Conservation (phyloP, 2,797 vertebrate species). For the Vireo griseus region DNA sequence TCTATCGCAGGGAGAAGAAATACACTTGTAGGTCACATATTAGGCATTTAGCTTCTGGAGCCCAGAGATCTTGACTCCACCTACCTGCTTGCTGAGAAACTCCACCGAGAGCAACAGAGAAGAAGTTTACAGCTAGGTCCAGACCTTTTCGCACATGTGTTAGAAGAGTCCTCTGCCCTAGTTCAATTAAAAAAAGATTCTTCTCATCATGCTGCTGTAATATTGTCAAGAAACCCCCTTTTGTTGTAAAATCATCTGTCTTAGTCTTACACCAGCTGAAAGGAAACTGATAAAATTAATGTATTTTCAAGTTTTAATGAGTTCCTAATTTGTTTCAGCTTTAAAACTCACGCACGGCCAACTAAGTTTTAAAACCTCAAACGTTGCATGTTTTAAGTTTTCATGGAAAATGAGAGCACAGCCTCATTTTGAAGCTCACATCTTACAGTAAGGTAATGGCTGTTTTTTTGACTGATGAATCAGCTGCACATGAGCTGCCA, state of each 20-base stretch:
- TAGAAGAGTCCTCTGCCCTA: background rate
- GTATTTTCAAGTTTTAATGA: background rate
- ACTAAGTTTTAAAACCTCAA: slow-evolving; percentile 34
- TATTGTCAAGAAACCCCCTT: background rate
- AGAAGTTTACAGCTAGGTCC: background rate
- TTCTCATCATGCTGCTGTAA: background rate
- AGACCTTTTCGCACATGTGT: background rate
- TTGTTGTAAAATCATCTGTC: background rate
- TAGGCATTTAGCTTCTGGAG: background rate
- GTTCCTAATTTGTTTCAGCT: background rate
- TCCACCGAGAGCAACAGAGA: background rate
- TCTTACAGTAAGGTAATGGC: background rate
- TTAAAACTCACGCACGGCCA: background rate
- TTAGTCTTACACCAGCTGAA: background rate
- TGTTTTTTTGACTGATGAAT: background rate
- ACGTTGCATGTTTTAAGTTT: slow-evolving; percentile 14
- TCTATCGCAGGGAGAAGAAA: background rate
- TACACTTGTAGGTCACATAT: background rate
- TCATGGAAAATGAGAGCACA: slow-evolving; percentile 26
- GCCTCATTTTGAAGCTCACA: slow-evolving; percentile 20
- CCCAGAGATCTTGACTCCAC: background rate
- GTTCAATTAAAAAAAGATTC: background rate
- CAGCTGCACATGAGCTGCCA: background rate
- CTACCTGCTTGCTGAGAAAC: background rate
- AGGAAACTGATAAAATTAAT: background rate